These are phyloP conservation scores for Acrocephalus arundinaceus DNA, from an alignment of 2,113 vertebrate species.

Conservation along the genomic window DNA sequence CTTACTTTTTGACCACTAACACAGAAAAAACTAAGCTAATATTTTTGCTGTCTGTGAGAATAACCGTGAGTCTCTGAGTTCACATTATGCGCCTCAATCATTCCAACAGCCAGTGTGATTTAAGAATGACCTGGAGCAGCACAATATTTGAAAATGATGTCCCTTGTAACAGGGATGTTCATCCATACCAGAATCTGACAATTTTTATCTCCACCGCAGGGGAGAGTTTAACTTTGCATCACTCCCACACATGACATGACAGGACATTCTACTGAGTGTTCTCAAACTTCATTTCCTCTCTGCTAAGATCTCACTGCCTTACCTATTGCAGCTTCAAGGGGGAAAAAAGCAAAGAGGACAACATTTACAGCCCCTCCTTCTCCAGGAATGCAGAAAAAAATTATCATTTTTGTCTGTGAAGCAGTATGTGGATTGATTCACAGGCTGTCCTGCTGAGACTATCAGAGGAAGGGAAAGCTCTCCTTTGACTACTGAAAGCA, in stretches of 20 bases:
- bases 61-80: neutral
- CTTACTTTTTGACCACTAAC: neutral
- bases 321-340: neutral
- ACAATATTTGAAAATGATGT: neutral
- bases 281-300: neutral
- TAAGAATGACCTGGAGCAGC: constrained; percentile 4
- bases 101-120: neutral
- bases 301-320: neutral
- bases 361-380: neutral
- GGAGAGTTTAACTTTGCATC: constrained; percentile 6
- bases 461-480: neutral
- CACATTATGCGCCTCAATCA: neutral
- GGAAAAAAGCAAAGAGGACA: neutral
- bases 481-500: neutral
- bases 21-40: neutral
- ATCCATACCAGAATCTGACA: neutral
- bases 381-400: neutral
- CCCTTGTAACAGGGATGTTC: neutral
- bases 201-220: neutral
- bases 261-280: neutral
- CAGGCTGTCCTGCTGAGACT: neutral
- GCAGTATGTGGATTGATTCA: neutral
- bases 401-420: neutral
- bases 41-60: neutral
- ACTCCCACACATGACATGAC: neutral